Base-by-base conservation (phyloP, 2,113 vertebrate genomes). In the Podilymbus podiceps region DNA sequence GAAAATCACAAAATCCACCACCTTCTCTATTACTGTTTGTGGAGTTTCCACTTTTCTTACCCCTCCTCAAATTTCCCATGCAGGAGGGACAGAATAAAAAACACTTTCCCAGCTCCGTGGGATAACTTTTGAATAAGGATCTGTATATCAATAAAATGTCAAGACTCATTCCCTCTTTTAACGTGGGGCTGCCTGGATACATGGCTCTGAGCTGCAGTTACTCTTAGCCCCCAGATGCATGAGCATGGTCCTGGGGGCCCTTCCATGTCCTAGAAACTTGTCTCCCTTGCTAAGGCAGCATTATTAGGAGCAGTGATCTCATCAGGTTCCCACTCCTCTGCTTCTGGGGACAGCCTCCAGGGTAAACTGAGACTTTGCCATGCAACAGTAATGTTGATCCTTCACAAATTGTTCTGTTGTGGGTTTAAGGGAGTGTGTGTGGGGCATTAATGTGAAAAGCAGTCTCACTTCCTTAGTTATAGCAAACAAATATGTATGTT, bases 101-200 rank as follows among this genome's bases (percentile, higher is more conserved):
- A 2, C 9, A 6, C 13, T 83, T 56, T 55, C 33, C 11, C 23
- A 68, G 28, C 15, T 84, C 18, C 25, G 60, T 56, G 19, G 33
- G 15, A 9, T 88, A 19, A 31, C 23, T 59, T 83, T 19, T 83
- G 49, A 62, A 22, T 52, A 30, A 79, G 46, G 58, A 25, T 35
- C 27, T 46, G 30, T 53, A 9, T 77, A 9, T 66, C 31, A 77
- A 11, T 47, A 82, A 27, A 6, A 44, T 56, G 21, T 18, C 28
- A 44, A 1, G 53, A 12, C 27, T 1, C 0, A 8, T 55, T 82
- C 38, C 19, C 8, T 3, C 17, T 24, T 78, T 67, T 59, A 13
- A 15, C 1, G 0, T 0, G 1, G 46, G 27, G 15, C 44, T 91
- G 35, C 49, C 44, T 49, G 31, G 14, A 15, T 40, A 44, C 2